Evolutionary conservation across 2,113 vertebrate species (phyloP).

Genomic region (Bubo bubo): DNA sequence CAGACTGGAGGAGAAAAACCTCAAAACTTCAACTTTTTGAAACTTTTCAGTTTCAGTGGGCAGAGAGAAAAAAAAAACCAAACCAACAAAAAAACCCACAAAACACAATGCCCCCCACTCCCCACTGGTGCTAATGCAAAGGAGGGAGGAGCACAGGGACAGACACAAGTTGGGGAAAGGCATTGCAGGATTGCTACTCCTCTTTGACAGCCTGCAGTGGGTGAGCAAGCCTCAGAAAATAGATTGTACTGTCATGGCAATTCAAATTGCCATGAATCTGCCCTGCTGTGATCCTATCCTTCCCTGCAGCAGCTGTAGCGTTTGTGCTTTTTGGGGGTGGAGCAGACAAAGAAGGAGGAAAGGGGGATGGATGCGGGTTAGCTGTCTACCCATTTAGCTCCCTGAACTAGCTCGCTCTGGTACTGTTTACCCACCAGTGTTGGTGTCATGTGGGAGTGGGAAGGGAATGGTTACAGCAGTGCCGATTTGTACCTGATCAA

Average conservation of each 20-base stretch:
- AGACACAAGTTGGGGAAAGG: not conserved
- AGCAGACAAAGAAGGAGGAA: not conserved
- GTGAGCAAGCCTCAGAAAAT: not conserved
- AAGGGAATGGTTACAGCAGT: not conserved
- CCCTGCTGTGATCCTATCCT: not conserved
- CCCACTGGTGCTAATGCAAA: not conserved
- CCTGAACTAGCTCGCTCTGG: not conserved
- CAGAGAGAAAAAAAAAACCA: fast-evolving
- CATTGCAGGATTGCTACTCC: not conserved
- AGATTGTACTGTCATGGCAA: not conserved
- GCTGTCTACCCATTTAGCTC: not conserved
- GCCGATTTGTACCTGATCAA: not conserved
- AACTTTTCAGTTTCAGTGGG: not conserved
- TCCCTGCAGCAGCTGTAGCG: not conserved
- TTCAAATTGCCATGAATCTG: not conserved
- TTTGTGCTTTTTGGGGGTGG: not conserved
- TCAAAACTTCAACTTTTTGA: not conserved
- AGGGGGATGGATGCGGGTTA: not conserved
- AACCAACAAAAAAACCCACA: not conserved
- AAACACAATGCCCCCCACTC: not conserved
- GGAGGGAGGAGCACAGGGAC: not conserved
- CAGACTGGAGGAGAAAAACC: not conserved
- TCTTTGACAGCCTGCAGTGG: not conserved
- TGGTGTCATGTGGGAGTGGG: fast-evolving
- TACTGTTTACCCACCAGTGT: fast-evolving